These are phyloP conservation scores for Thalpophila matura DNA, from an alignment of 2,888 invertebrate species.

Conservation along the genomic window DNA sequence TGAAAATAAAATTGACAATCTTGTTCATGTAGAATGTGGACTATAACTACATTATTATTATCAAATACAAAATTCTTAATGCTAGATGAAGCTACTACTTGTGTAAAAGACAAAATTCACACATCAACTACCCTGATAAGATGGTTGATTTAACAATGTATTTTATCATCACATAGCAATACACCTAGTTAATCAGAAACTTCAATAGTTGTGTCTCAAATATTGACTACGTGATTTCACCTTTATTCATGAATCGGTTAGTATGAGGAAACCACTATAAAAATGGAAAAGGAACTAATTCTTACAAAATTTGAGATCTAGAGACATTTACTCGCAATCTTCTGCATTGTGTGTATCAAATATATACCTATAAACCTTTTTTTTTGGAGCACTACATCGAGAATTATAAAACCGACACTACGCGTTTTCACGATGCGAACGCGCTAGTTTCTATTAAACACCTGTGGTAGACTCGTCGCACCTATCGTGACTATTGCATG, in stretches of 20 bases:
- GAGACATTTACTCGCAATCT: slow-evolving; percentile 43
- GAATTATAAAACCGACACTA: slow-evolving; percentile 23
- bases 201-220: slow-evolving; percentile 6
- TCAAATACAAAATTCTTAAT: slow-evolving; percentile 51
- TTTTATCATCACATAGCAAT: slow-evolving; percentile 2
- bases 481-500: slow-evolving; percentile 49
- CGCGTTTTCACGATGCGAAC: slow-evolving; percentile 28
- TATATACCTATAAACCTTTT: slow-evolving; percentile 47
- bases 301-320: slow-evolving; percentile 58
- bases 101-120: slow-evolving; percentile 29
- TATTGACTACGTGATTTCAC: slow-evolving; percentile 2
- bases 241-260: background rate
- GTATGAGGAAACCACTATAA: slow-evolving; percentile 11
- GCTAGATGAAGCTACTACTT: slow-evolving; percentile 35
- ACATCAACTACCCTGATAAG: slow-evolving; percentile 33
- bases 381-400: slow-evolving; percentile 32
- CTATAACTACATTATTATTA: slow-evolving; percentile 40
- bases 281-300: slow-evolving; percentile 45
- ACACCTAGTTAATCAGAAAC: no score
- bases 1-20: slow-evolving; percentile 35
- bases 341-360: slow-evolving; percentile 48
- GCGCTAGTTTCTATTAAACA: slow-evolving; percentile 40
- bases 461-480: slow-evolving; percentile 47
- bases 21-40: slow-evolving; percentile 32
- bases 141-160: slow-evolving; percentile 1